phyloP scores from a whole-genome alignment of 2,797 vertebrate genomes.

The Peromyscus aztecus region DNA sequence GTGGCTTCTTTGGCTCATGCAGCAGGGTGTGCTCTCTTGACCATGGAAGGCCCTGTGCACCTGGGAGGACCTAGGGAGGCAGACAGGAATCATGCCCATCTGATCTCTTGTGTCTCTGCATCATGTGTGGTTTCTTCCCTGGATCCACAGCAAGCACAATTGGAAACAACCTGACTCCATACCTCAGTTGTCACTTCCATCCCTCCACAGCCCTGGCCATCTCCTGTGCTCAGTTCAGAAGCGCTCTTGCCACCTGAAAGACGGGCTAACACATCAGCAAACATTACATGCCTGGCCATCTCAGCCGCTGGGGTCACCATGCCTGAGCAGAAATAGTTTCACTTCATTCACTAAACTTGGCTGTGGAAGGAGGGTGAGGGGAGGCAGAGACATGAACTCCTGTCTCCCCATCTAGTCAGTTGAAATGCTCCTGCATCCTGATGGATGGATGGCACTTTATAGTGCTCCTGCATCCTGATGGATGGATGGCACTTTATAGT shows the following conservation, averaged over 20 bases:
- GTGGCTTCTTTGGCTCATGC: background rate
- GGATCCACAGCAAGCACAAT: fast-evolving
- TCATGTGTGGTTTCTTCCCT: background rate
- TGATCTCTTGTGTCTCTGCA: background rate
- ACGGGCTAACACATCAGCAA: background rate
- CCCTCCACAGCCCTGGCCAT: background rate
- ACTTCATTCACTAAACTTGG: background rate
- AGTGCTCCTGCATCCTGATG: no score
- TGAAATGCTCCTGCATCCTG: background rate
- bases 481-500: no score
- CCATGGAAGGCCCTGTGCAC: fast-evolving
- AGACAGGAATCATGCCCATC: background rate
- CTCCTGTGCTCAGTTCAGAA: background rate
- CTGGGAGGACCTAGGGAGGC: fast-evolving
- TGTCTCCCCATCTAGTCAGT: background rate
- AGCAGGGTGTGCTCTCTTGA: fast-evolving
- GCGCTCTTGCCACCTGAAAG: background rate
- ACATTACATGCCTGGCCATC: background rate
- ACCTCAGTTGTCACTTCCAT: fast-evolving
- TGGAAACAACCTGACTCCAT: background rate
- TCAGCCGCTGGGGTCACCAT: background rate
- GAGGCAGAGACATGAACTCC: background rate
- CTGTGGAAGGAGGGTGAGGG: background rate
- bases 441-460: no score
- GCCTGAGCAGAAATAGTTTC: background rate